Base-by-base conservation (phyloP, 2,888 invertebrate genomes). In the Chrysodeixis includens region DNA sequence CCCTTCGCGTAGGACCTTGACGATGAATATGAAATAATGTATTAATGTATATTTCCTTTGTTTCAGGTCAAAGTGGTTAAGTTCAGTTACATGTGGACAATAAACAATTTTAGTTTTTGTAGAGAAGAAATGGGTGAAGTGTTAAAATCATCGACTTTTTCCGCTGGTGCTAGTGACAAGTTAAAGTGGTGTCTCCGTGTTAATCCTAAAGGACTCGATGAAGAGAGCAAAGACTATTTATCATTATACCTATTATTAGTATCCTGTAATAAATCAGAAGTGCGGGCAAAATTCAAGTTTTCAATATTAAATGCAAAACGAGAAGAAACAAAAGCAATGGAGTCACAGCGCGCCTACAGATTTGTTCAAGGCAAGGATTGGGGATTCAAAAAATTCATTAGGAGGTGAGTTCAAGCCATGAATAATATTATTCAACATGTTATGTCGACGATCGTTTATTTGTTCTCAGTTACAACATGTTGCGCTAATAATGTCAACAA, bases 11-110 rank as follows among this genome's bases (percentile, higher is more conserved):
- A 40, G 57, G 10, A 32, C n/a, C 32, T 8, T 32, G 5, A 7
- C 16, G 10, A 18, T n/a, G 71, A 74, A 75, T 81, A 71, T 74
- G 69, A 66, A 74, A 71, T 75, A 79, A 77, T 81, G 12, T 70
- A 71, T 73, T 69, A 60, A 76, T 58, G 32, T 16, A 14, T 14
- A 63, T 83, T 88, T 88, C 71, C 79, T 82, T 92, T 91, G 87
- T 96, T 96, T 26, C 97, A 99, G 99, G 99, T 99, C 93, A 99
- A 99, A 97, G 99, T 99, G 95, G 99, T 99, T 86, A 99, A 99
- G 96, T 99, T 99, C 97, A 99, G 99, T 96, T 99, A 99, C 96
- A 99, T 99, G 99, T 99, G 99, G 99, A 99, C 99, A 93, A 99
- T 99, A 96, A 99, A 99, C 96, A 99, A 99, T 97, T 99, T 99